phyloP scores from a whole-genome alignment of 2,797 vertebrate genomes.

The Galago senegalensis region DNA sequence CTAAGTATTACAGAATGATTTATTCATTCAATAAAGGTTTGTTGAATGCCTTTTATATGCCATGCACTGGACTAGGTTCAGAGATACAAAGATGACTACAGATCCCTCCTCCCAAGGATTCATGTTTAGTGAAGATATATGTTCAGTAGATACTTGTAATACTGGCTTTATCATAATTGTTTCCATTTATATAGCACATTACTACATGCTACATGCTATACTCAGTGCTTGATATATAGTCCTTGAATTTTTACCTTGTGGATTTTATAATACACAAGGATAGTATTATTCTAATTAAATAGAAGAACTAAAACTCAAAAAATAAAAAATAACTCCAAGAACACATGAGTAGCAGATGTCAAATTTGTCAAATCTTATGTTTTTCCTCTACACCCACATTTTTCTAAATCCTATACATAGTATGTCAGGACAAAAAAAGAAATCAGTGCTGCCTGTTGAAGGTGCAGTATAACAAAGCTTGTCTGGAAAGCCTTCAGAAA shows the following conservation, averaged over 20 bases:
- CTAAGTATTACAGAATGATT: not conserved
- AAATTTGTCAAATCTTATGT: not conserved
- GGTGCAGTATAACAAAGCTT: not conserved
- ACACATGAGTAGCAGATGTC: not conserved
- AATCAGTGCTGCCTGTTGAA: not conserved
- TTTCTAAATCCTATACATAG: not conserved
- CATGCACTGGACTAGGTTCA: not conserved
- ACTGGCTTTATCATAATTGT: not conserved
- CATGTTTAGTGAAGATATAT: not conserved
- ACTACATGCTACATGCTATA: not conserved
- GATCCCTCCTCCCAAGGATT: not conserved
- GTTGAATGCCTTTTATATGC: not conserved
- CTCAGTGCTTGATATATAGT: not conserved
- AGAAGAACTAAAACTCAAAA: not conserved
- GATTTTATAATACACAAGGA: not conserved
- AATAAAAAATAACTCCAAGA: not conserved
- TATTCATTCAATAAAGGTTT: not conserved
- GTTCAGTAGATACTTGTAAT: not conserved
- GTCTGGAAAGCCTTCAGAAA: not conserved
- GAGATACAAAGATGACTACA: not conserved
- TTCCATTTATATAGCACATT: not conserved
- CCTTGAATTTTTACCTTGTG: not conserved
- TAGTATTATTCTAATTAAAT: constrained; percentile 2
- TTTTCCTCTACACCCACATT: not conserved
- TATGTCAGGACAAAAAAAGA: not conserved